Conservation (phyloP, 2,888 invertebrate genomes). For the Meliscaeva auricollis region DNA sequence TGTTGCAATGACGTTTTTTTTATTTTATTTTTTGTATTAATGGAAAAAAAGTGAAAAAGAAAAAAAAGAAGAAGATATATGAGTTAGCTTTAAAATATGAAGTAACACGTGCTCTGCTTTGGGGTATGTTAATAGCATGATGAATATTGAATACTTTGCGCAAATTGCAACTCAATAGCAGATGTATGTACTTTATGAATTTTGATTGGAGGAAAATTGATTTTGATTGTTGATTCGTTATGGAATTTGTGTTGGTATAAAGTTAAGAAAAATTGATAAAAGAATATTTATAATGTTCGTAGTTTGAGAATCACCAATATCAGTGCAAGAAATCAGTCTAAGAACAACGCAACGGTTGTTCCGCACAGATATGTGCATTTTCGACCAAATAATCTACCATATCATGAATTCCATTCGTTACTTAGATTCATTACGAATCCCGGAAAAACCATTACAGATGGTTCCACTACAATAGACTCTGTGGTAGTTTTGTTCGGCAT, state of each 20-base stretch:
- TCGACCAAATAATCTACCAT: no score
- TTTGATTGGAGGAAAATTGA: constrained; percentile 58
- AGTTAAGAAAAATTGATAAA: neutral
- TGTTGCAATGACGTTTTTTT: constrained; percentile 66
- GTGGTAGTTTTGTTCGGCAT: no score
- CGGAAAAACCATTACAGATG: no score
- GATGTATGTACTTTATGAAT: constrained; percentile 24
- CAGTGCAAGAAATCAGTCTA: no score
- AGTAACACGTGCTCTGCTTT: constrained; percentile 39
- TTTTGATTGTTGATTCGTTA: constrained; percentile 51
- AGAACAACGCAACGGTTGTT: no score
- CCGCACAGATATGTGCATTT: no score
- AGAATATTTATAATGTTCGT: no score
- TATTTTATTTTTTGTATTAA: constrained; percentile 43
- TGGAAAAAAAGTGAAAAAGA: constrained; percentile 46
- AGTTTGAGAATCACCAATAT: no score
- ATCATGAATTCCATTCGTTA: no score
- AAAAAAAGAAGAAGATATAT: constrained; percentile 32
- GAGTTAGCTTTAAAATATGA: constrained; percentile 51
- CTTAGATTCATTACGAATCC: no score
- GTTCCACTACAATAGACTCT: no score
- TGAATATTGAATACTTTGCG: constrained; percentile 58
- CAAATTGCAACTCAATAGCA: constrained; percentile 67
- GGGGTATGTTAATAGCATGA: constrained; percentile 50
- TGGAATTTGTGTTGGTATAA: constrained; percentile 11